A percentile compares a stretch with the other conserved stretches of the same genome.
Evolutionary conservation across 2,113 vertebrate species (phyloP).

Genomic region (Sorex fumeus): DNA sequence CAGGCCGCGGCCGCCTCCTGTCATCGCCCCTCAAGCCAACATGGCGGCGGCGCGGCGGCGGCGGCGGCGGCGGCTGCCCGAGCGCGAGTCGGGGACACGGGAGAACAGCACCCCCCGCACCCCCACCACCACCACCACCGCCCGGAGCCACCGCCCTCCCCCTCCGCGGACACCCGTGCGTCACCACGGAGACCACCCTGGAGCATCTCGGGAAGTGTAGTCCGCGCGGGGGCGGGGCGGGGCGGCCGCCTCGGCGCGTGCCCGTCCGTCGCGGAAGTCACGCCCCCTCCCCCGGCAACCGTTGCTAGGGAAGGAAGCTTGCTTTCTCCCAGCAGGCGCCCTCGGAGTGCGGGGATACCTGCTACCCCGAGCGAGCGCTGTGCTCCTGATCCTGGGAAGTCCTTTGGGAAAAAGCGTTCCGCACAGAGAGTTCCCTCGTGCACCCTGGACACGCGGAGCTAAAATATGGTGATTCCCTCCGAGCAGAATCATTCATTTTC

Average conservation of each 20-base stretch:
- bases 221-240: neutral
- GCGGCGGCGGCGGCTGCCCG: slow-evolving; percentile 45
- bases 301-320: slow-evolving; percentile 79
- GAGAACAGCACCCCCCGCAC: slow-evolving; percentile 61
- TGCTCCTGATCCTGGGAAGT: neutral
- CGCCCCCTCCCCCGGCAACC: slow-evolving; percentile 66
- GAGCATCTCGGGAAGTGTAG: slow-evolving; percentile 84
- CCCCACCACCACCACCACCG: neutral
- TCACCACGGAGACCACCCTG: slow-evolving; percentile 73
- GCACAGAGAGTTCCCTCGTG: slow-evolving; percentile 59
- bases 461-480: slow-evolving; percentile 27
- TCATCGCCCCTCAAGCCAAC: slow-evolving; percentile 88
- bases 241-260: neutral
- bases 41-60: slow-evolving; percentile 86
- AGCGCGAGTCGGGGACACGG: slow-evolving; percentile 71
- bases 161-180: slow-evolving; percentile 35
- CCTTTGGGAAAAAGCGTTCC: slow-evolving; percentile 33
- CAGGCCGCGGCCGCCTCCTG: slow-evolving; percentile 83
- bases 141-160: neutral
- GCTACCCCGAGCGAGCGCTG: neutral
- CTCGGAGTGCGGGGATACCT: slow-evolving; percentile 22
- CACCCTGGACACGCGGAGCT: neutral
- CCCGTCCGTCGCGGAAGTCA: neutral
- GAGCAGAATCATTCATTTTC: slow-evolving; percentile 64
- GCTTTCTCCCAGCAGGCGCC: neutral